Base-by-base conservation (phyloP, 2,797 vertebrate species). In the Lepus oiostolus region DNA sequence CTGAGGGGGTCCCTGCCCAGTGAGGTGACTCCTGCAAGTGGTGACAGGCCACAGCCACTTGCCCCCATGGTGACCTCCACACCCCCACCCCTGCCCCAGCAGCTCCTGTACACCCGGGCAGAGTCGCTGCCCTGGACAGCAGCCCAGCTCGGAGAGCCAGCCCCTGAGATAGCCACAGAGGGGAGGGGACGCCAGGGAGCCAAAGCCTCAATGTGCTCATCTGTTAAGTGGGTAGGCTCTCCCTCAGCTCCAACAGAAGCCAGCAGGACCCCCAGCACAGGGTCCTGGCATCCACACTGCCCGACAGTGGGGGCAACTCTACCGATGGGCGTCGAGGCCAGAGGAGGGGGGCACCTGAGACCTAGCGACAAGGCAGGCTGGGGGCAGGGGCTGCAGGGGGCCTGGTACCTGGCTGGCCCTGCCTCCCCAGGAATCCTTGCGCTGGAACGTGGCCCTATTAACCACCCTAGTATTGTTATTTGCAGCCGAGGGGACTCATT, bases 401-500 rank as follows among this genome's bases (percentile, higher is more conserved):
- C 50, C n/a, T 13, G 0, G 50, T 76, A 75, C 81, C 90, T 94
- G 92, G 85, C 47, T 2, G 19, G 3, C 19, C 58, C 35, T 4
- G 7, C 81, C 62, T 79, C 65, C 94, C 47, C 42, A 96, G 97
- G 93, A 97, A 94, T 95, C 95, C 97, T 97, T 90, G 67, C 86
- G 71, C 82, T 24, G 60, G 28, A 30, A 87, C 67, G n/a, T 0
- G n/a, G 95, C 52, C 91, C 96, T 82, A 83, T 97, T 96, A 94
- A 91, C 97, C 94, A 79, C 30, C 1, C 4, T 7, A 97, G 98
- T 96, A 97, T 98, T 98, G 97, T 96, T 98, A 98, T 98, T 97
- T 97, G 98, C 97, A 96, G 97, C 96, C 92, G 67, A 98, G 97
- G 96, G 96, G 97, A 97, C 97, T 98, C 98, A 98, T 98, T 98